Evolutionary conservation across 2,888 invertebrate species (phyloP).

Genomic region (Amblyjoppa fuscipennis): DNA sequence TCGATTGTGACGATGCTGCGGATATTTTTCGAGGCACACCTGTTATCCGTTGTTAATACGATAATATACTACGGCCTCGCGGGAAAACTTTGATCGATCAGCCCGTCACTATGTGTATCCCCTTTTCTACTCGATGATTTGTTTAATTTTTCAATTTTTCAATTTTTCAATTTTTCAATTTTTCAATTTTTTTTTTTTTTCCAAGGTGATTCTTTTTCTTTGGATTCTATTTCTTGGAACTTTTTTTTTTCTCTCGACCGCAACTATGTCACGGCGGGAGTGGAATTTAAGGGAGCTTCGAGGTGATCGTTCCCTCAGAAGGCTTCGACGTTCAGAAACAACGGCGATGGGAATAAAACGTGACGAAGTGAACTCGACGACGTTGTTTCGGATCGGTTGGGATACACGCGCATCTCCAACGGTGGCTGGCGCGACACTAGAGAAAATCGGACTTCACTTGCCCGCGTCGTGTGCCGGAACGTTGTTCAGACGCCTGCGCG

Average conservation of each 20-base stretch:
- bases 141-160: neutral
- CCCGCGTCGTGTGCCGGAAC: slow-evolving; percentile 58
- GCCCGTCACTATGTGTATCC: neutral
- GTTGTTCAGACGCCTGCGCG: slow-evolving; percentile 79
- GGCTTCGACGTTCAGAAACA: neutral
- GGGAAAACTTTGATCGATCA: slow-evolving; percentile 11
- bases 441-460: slow-evolving; percentile 73
- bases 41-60: slow-evolving; percentile 14
- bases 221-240: neutral
- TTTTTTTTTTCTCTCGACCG: neutral
- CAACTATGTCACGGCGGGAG: slow-evolving; percentile 2
- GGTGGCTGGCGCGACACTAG: slow-evolving; percentile 83
- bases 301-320: neutral
- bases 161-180: neutral
- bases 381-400: slow-evolving; percentile 27
- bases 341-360: slow-evolving; percentile 20
- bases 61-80: slow-evolving; percentile 2
- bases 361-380: slow-evolving; percentile 34
- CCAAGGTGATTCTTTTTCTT: neutral
- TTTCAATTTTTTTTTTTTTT: neutral
- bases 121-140: neutral
- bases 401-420: slow-evolving; percentile 76
- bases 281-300: neutral
- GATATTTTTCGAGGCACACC: slow-evolving; percentile 1
- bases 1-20: neutral